These are phyloP conservation scores for Leptopilina myrica DNA, from an alignment of 2,888 invertebrate species.

Conservation along the genomic window DNA sequence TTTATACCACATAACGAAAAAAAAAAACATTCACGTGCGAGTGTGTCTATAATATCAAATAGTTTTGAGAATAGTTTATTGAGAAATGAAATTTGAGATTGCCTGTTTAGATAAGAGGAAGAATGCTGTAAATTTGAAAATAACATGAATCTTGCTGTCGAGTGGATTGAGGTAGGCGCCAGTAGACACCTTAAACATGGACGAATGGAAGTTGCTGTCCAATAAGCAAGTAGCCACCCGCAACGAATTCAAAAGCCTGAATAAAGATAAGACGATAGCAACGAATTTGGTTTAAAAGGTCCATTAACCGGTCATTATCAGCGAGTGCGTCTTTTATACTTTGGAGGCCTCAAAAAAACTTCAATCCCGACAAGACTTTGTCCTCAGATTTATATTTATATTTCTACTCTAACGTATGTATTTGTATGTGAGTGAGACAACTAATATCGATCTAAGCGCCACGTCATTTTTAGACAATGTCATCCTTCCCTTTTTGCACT, in stretches of 20 bases:
- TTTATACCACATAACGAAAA: not conserved
- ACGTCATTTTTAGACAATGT: slow-evolving; percentile 20
- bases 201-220: slow-evolving; percentile 6
- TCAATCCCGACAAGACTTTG: slow-evolving; percentile 10
- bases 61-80: not conserved
- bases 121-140: slow-evolving; percentile 22
- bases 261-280: slow-evolving; percentile 30
- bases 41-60: no score
- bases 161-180: not conserved
- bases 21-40: no score
- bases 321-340: slow-evolving; percentile 21
- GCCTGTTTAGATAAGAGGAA: no score
- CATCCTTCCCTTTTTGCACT: slow-evolving; percentile 26
- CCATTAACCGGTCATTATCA: slow-evolving; percentile 35
- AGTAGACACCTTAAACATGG: slow-evolving; percentile 25
- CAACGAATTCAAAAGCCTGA: slow-evolving; percentile 26
- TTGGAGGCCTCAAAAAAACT: not conserved
- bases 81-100: slow-evolving; percentile 8
- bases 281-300: slow-evolving; percentile 21
- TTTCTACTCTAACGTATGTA: no score
- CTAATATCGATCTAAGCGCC: slow-evolving; percentile 5
- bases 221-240: slow-evolving; percentile 15
- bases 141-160: slow-evolving; percentile 9
- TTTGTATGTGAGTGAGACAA: not conserved
- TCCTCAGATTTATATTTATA: not conserved